Conservation (phyloP, 2,113 vertebrate genomes). For the Pica pica region DNA sequence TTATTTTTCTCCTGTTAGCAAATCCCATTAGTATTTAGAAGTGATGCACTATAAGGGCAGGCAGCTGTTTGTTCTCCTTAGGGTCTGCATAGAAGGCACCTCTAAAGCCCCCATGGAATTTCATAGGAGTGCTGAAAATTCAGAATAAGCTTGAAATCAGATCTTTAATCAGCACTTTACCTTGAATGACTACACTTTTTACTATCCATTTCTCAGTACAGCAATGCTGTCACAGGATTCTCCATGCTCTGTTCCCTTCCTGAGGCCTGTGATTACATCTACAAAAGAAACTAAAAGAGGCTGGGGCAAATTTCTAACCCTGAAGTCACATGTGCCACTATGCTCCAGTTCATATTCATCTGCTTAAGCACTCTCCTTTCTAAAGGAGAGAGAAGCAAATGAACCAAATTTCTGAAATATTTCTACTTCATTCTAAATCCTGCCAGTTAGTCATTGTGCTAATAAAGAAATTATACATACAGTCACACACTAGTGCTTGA, state of each 20-base stretch:
- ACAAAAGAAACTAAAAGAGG: neutral
- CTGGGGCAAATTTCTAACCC: neutral
- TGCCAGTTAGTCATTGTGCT: neutral
- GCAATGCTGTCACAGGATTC: neutral
- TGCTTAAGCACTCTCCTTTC: neutral
- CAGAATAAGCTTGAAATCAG: constrained; percentile 9
- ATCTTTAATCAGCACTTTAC: constrained; percentile 13
- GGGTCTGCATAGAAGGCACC: neutral
- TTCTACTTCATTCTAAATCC: neutral
- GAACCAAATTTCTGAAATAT: neutral
- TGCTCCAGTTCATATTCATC: neutral
- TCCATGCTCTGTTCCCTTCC: neutral
- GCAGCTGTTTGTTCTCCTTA: neutral
- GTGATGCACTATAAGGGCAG: neutral
- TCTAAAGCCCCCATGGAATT: neutral
- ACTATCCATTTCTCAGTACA: neutral
- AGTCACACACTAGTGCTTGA: neutral
- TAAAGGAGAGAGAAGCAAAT: neutral
- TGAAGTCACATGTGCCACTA: neutral
- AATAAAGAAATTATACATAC: neutral
- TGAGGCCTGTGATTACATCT: neutral
- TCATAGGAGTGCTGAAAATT: neutral
- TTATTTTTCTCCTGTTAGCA: constrained; percentile 20
- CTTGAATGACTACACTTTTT: neutral
- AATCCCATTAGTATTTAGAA: constrained; percentile 19